Conservation (phyloP, 2,888 invertebrate genomes). For the Cheilosia scutellata region DNA sequence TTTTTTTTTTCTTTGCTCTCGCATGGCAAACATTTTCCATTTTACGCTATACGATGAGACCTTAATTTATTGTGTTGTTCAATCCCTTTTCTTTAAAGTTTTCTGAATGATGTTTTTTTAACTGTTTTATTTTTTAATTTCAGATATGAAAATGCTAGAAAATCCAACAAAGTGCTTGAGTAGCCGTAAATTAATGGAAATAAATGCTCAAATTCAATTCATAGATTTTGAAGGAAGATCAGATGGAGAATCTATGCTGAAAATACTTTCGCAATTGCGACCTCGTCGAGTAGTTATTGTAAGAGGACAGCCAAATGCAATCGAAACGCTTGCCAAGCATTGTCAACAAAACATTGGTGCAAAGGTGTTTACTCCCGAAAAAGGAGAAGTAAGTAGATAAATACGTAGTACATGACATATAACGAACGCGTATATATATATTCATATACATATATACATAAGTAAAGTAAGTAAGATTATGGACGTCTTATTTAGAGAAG, state of each 20-base stretch:
- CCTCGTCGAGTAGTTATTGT: constrained; percentile 93
- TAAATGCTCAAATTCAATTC: constrained; percentile 94
- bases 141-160: constrained; percentile 86
- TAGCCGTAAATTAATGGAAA: constrained; percentile 89
- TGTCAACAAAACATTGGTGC: constrained; percentile 89
- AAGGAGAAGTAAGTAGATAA: constrained; percentile 87
- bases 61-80: no score
- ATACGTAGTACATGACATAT: no score
- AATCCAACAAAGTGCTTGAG: constrained; percentile 96
- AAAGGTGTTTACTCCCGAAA: constrained; percentile 92
- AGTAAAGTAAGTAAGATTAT: no score
- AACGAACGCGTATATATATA: no score
- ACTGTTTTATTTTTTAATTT: constrained; percentile 77
- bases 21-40: no score
- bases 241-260: constrained; percentile 92
- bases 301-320: constrained; percentile 89
- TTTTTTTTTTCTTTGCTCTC: no score
- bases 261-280: constrained; percentile 92
- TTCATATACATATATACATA: no score
- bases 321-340: constrained; percentile 88
- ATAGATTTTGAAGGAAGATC: constrained; percentile 99
- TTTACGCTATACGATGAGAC: no score
- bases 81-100: neutral
- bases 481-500: no score
- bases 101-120: neutral